phyloP scores from a whole-genome alignment of 2,888 invertebrate species.

The Salticus scenicus region DNA sequence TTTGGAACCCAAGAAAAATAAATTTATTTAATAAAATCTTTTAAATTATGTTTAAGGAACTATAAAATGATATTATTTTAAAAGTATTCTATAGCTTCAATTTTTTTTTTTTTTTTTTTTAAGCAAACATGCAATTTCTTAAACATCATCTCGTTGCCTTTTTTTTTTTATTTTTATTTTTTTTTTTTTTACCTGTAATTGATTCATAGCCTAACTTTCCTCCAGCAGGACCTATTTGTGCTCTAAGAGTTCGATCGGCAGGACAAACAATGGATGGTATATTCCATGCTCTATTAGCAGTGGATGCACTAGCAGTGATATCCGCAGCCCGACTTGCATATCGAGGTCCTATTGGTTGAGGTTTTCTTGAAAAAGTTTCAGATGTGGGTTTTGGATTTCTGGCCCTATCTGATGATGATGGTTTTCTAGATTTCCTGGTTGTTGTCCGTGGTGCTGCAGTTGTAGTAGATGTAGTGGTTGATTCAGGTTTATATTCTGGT shows the following conservation, averaged over 20 bases:
- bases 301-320: conserved; percentile 28
- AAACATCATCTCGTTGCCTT: too few relatives aligned
- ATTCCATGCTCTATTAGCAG: conserved; percentile 80
- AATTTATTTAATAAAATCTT: too few relatives aligned
- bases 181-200: conserved; percentile 78
- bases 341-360: conserved; percentile 10
- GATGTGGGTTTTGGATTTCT: conserved; percentile 26
- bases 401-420: background rate
- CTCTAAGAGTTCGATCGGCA: conserved; percentile 92
- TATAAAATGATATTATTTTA: too few relatives aligned
- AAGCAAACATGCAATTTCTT: too few relatives aligned
- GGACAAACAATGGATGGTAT: conserved; percentile 94
- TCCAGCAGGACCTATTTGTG: conserved; percentile 94
- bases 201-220: conserved; percentile 92
- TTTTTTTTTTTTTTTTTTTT: too few relatives aligned
- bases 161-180: too few relatives aligned
- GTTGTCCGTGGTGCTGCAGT: conserved; percentile 71
- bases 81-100: too few relatives aligned
- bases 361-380: background rate
- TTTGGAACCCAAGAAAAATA: too few relatives aligned
- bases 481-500: background rate
- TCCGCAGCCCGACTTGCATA: conserved; percentile 34
- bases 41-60: too few relatives aligned
- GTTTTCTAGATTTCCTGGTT: conserved; percentile 21
- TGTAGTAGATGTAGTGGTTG: conserved; percentile 21